phyloP scores from a whole-genome alignment of 2,797 vertebrate species.

The Nannoperca obscura region DNA sequence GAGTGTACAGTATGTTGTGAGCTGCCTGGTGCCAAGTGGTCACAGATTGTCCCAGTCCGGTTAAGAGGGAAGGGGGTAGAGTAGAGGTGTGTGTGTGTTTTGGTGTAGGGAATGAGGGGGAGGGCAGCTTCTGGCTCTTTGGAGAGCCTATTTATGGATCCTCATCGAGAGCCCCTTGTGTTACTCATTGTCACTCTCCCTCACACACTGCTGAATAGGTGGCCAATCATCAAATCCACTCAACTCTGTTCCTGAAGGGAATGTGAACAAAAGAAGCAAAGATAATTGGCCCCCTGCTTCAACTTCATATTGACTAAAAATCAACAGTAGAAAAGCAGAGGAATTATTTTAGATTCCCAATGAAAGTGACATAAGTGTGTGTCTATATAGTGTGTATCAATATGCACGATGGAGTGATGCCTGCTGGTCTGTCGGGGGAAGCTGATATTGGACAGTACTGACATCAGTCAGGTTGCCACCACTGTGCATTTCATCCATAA shows the following conservation, averaged over 20 bases:
- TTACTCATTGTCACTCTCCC: constrained; percentile 71
- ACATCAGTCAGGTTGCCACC: constrained; percentile 60
- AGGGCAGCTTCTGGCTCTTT: constrained; percentile 54
- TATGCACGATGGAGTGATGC: not conserved
- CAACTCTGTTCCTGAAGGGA: constrained; percentile 48
- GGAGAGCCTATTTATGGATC: constrained; percentile 76
- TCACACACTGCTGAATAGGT: constrained; percentile 61
- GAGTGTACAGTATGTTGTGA: constrained; percentile 45
- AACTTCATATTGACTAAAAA: constrained; percentile 39
- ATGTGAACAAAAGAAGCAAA: constrained; percentile 48
- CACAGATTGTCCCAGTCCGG: constrained; percentile 69
- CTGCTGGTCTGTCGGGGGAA: constrained; percentile 22
- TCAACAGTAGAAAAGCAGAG: constrained; percentile 12
- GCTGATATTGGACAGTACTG: constrained; percentile 34
- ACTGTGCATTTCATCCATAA: constrained; percentile 44
- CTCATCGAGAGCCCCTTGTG: constrained; percentile 65
- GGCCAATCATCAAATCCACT: constrained; percentile 71
- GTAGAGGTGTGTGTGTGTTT: constrained; percentile 37
- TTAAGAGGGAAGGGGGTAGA: constrained; percentile 44
- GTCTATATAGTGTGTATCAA: constrained; percentile 17
- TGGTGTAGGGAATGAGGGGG: constrained; percentile 49
- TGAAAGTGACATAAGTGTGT: not conserved
- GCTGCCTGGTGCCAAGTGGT: constrained; percentile 63
- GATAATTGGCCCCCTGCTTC: constrained; percentile 53
- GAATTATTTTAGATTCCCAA: constrained; percentile 28